Evolutionary conservation across 92 coral and sea anemone species (phyloP).

Genomic region (Palythoa caribaeorum): DNA sequence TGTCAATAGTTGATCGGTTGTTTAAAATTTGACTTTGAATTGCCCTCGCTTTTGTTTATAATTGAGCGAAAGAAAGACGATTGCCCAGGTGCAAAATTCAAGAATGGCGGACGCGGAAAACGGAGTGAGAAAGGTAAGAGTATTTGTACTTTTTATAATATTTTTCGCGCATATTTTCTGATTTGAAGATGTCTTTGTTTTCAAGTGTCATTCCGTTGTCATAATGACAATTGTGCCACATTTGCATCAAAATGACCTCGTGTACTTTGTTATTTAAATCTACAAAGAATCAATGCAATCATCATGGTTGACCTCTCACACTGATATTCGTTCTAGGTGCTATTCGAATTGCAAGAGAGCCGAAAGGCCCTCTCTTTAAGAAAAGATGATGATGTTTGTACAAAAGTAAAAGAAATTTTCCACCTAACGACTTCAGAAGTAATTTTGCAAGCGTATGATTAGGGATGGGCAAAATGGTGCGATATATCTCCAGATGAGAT

Average conservation of each 20-base stretch:
- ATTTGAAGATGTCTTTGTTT: constrained; percentile 18
- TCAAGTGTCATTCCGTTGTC: constrained; percentile 27
- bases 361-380: constrained; percentile 27
- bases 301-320: constrained; percentile 7
- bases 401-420: not conserved
- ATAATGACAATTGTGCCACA: constrained; percentile 18
- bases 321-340: constrained; percentile 22
- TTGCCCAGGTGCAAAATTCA: too few relatives aligned
- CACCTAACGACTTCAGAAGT: not conserved
- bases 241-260: constrained; percentile 20
- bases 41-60: too few relatives aligned
- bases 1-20: too few relatives aligned
- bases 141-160: constrained; percentile 4
- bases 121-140: constrained; percentile 15
- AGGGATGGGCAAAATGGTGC: constrained; percentile 14
- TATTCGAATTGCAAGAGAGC: constrained; percentile 20
- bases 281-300: constrained; percentile 11
- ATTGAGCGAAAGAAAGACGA: too few relatives aligned
- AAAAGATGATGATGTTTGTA: constrained; percentile 5
- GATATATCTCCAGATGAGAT: constrained; percentile 8
- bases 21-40: too few relatives aligned
- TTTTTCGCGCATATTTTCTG: constrained; percentile 23
- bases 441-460: not conserved
- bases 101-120: not conserved
- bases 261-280: constrained; percentile 10